Conservation (phyloP, 2,888 invertebrate species). For the Heliconius ismenius region DNA sequence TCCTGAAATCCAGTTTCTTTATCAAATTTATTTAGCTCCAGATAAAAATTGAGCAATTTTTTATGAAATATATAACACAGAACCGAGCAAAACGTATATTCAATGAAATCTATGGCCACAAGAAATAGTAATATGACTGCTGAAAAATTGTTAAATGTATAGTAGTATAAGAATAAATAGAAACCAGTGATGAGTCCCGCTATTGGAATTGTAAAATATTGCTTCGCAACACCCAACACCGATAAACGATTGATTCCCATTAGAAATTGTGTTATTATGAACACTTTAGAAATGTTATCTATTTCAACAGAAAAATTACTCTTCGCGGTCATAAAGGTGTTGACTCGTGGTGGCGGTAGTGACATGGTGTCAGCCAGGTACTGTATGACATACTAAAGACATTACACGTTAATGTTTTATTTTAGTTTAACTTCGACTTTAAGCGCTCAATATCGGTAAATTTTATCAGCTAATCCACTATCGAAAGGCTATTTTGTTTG, state of each 20-base stretch:
- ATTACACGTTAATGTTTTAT: not conserved
- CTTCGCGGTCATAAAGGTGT: conserved; percentile 26
- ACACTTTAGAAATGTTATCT: conserved; percentile 35
- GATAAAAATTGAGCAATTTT: conserved; percentile 41
- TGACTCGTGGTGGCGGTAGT: conserved; percentile 29
- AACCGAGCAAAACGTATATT: conserved; percentile 26
- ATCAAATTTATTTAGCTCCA: conserved; percentile 43
- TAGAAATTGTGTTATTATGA: conserved; percentile 35
- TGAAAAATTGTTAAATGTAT: not conserved
- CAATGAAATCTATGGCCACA: not conserved
- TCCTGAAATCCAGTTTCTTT: conserved; percentile 36
- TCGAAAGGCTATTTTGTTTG: not conserved
- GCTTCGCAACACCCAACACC: conserved; percentile 36
- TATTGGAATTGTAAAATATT: conserved; percentile 25
- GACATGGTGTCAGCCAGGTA: conserved; percentile 24
- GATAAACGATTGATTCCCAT: conserved; percentile 44
- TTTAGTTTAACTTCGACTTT: not conserved
- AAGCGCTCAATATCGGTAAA: not conserved
- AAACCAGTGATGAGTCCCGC: conserved; percentile 20
- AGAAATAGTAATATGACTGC: not conserved
- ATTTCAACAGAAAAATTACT: conserved; percentile 12
- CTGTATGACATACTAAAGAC: not conserved
- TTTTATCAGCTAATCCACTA: conserved; percentile 7
- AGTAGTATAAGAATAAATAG: conserved; percentile 18
- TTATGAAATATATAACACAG: conserved; percentile 25